Evolutionary conservation across 2,797 vertebrate genomes (phyloP).

Genomic region (Crocidura indochinensis): DNA sequence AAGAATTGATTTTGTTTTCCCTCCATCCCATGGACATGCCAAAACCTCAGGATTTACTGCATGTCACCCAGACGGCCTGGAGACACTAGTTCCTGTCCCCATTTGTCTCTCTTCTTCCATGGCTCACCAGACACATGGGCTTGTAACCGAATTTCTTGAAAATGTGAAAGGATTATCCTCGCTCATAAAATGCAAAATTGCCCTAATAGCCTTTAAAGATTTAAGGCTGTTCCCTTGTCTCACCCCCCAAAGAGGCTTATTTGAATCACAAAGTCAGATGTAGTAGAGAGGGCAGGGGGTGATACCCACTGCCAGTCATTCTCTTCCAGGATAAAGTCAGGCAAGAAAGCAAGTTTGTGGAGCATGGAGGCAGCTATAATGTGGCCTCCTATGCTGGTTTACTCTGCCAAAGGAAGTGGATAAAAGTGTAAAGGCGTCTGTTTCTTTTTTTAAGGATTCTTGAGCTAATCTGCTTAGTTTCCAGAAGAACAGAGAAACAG

Average conservation of each 20-base stretch:
- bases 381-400: not conserved
- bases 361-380: not conserved
- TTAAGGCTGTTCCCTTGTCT: constrained; percentile 66
- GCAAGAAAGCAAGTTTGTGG: not conserved
- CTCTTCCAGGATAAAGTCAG: not conserved
- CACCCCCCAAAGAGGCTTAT: constrained; percentile 59
- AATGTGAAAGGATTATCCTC: constrained; percentile 75
- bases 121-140: constrained; percentile 18
- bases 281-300: not conserved
- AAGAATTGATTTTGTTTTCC: constrained; percentile 70
- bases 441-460: constrained; percentile 45
- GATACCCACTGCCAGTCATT: not conserved
- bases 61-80: not conserved
- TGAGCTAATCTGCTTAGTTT: constrained; percentile 24
- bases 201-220: constrained; percentile 75
- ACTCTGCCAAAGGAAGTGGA: not conserved
- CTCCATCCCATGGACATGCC: constrained; percentile 29
- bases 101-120: constrained; percentile 30
- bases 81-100: constrained; percentile 31
- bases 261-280: constrained; percentile 78
- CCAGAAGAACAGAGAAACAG: constrained; percentile 23
- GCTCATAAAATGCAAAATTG: constrained; percentile 80
- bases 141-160: constrained; percentile 76
- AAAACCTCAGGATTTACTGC: constrained; percentile 63
- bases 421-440: not conserved